phyloP scores from a whole-genome alignment of 2,113 vertebrate genomes.

The Hydrochoerus hydrochaeris region DNA sequence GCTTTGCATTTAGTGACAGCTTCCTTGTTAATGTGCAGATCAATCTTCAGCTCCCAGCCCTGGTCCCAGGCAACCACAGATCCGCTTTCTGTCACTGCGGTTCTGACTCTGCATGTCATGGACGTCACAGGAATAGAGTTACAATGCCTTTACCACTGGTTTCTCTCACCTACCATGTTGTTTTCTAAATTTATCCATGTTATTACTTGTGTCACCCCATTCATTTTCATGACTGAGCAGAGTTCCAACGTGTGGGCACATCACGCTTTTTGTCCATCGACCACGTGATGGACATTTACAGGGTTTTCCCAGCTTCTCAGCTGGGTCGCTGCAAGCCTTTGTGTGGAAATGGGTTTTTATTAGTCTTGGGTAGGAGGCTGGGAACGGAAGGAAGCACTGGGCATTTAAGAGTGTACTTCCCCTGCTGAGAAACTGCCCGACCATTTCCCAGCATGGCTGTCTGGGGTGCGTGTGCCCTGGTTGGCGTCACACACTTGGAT shows the following conservation, averaged over 20 bases:
- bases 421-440: background rate
- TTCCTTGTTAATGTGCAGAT: too few relatives aligned
- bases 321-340: background rate
- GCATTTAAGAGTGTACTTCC: background rate
- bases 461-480: background rate
- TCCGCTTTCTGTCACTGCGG: background rate
- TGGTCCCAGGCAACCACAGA: too few relatives aligned
- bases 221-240: background rate
- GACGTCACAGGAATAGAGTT: background rate
- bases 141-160: background rate
- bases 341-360: background rate
- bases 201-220: rapidly evolving
- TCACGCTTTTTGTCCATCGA: background rate
- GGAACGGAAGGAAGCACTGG: background rate
- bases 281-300: too few relatives aligned
- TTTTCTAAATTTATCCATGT: background rate
- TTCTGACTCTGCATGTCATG: background rate
- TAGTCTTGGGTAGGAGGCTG: background rate
- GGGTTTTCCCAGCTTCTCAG: background rate
- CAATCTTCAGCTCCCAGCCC: rapidly evolving
- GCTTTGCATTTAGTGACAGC: background rate
- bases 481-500: background rate
- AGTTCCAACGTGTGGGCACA: rapidly evolving
- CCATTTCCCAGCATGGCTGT: background rate
- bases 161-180: background rate